These are phyloP conservation scores for Batillaria attramentaria DNA, from an alignment of 1,140 invertebrate genomes.

Conservation along the genomic window DNA sequence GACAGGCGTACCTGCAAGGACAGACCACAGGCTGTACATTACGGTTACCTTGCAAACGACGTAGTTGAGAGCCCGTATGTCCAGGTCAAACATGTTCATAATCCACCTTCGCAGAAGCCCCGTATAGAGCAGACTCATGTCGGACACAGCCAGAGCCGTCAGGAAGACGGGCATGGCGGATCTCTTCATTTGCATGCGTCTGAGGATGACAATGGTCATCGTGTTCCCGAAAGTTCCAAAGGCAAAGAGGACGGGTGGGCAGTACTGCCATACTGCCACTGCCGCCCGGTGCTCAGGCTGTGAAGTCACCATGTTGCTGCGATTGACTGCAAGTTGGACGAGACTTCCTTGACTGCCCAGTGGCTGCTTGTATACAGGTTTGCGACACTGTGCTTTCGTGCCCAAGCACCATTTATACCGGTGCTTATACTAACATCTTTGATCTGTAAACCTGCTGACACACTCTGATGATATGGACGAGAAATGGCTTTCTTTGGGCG, in stretches of 20 bases:
- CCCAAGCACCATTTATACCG: too few relatives aligned
- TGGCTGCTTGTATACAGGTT: too few relatives aligned
- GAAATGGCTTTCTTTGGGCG: too few relatives aligned
- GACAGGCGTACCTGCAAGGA: too few relatives aligned
- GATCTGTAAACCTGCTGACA: too few relatives aligned
- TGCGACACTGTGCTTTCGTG: too few relatives aligned
- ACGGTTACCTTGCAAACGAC: slow-evolving; percentile 47
- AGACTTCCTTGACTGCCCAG: too few relatives aligned
- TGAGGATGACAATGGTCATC: slow-evolving; percentile 41
- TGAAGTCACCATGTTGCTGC: too few relatives aligned
- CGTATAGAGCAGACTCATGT: slow-evolving; percentile 47
- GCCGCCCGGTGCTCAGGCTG: slow-evolving; percentile 7
- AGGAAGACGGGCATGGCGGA: slow-evolving; percentile 48
- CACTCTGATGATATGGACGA: too few relatives aligned
- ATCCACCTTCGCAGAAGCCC: slow-evolving; percentile 55
- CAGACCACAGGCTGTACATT: too few relatives aligned
- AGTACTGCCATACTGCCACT: slow-evolving; percentile 7
- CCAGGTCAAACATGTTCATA: slow-evolving; percentile 41
- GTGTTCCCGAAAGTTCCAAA: slow-evolving; percentile 51
- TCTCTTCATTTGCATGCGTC: slow-evolving; percentile 19
- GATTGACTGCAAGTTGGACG: too few relatives aligned
- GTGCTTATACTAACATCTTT: too few relatives aligned
- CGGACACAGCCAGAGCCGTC: slow-evolving; percentile 41
- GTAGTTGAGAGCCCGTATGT: slow-evolving; percentile 37
- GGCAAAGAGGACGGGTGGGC: slow-evolving; percentile 44